Conservation (phyloP, 35 echinoderm and acorn worm species). For the Strongylocentrotus purpuratus region DNA sequence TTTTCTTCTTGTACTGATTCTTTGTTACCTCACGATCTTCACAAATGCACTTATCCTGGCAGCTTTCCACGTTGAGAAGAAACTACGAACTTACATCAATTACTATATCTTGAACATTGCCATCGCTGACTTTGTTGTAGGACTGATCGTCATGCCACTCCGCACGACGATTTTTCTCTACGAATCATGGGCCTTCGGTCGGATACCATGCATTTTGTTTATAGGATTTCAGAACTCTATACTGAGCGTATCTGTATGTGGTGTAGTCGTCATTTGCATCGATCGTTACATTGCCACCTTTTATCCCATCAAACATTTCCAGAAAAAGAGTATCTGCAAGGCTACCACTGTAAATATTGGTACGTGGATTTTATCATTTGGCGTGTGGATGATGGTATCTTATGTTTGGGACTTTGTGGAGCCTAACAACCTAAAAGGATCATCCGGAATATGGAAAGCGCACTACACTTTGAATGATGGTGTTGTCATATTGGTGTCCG, state of each 20-base stretch:
- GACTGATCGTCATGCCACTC: conserved; percentile 30
- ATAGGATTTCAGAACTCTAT: conserved; percentile 26
- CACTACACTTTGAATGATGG: background rate
- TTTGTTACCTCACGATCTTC: background rate
- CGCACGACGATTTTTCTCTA: background rate
- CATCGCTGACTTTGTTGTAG: conserved; percentile 8
- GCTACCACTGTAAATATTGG: background rate
- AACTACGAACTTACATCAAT: background rate
- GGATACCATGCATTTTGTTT: background rate
- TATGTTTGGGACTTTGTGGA: background rate
- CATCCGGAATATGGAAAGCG: background rate
- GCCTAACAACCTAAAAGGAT: background rate
- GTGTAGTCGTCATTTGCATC: conserved; percentile 39
- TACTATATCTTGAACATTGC: background rate
- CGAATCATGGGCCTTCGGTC: background rate
- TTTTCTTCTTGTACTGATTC: background rate
- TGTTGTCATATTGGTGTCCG: background rate
- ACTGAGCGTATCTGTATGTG: conserved; percentile 15
- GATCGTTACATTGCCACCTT: conserved; percentile 48
- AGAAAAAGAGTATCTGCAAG: background rate
- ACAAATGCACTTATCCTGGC: background rate
- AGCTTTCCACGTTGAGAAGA: background rate
- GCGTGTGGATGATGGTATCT: conserved; percentile 24
- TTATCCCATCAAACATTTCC: conserved; percentile 41
- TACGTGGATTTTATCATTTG: conserved; percentile 29